Conservation (phyloP, 2,797 vertebrate genomes). For the Silurus lanzhouensis region DNA sequence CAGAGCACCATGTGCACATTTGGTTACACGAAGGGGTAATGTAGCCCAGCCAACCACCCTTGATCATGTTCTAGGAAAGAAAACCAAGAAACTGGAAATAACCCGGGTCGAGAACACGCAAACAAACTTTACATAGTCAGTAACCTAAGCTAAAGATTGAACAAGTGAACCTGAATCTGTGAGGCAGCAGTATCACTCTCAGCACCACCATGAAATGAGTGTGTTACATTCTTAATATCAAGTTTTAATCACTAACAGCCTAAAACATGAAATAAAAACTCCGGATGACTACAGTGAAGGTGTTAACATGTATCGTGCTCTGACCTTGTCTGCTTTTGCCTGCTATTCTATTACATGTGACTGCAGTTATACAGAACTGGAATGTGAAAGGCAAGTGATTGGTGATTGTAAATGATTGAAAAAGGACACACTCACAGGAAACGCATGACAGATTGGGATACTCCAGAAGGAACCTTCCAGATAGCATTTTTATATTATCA, state of each 20-base stretch:
- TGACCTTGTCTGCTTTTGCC: slow-evolving; percentile 19
- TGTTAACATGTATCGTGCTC: slow-evolving; percentile 14
- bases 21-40: not conserved
- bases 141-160: not conserved
- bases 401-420: slow-evolving; percentile 66
- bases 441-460: slow-evolving; percentile 55
- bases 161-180: not conserved
- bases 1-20: not conserved
- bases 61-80: not conserved
- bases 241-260: not conserved
- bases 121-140: not conserved
- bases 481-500: slow-evolving; percentile 14
- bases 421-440: slow-evolving; percentile 50
- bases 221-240: not conserved
- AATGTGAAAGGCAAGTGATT: slow-evolving; percentile 42
- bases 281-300: not conserved
- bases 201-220: not conserved
- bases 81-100: not conserved
- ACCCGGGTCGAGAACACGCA: not conserved
- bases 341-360: slow-evolving; percentile 44
- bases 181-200: not conserved
- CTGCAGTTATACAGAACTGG: slow-evolving; percentile 39
- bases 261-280: slow-evolving; percentile 19
- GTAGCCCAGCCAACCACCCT: not conserved
- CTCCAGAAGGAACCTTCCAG: slow-evolving; percentile 32